These are phyloP conservation scores for Procambarus clarkii DNA, from an alignment of 1,140 invertebrate genomes.

Conservation along the genomic window DNA sequence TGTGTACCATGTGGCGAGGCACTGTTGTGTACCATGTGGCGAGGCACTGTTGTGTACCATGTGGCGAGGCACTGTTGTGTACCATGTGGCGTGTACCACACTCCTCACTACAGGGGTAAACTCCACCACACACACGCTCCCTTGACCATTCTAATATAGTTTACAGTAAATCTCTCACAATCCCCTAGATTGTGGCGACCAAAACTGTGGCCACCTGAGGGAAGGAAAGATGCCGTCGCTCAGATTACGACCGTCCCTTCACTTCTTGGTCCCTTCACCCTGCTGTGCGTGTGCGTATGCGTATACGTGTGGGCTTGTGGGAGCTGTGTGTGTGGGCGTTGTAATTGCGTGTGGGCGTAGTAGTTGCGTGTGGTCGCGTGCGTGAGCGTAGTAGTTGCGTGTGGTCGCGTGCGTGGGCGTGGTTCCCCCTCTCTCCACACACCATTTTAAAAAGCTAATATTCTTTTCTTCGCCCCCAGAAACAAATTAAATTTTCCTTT, in stretches of 20 bases:
- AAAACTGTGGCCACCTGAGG: not conserved
- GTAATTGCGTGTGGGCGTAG: not conserved
- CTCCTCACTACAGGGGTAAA: too few species aligned
- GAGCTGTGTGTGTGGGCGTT: not conserved
- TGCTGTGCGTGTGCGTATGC: constrained; percentile 1
- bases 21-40: too few species aligned
- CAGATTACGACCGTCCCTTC: not conserved
- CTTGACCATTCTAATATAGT: constrained; percentile 13
- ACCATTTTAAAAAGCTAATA: too few species aligned
- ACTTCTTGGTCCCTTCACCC: not conserved
- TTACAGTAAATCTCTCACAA: constrained; percentile 5
- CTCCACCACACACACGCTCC: not conserved
- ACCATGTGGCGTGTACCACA: too few species aligned
- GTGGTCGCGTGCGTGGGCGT: too few species aligned
- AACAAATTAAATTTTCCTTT: too few species aligned
- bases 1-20: too few species aligned
- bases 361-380: not conserved
- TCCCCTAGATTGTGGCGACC: not conserved
- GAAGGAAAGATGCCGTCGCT: not conserved
- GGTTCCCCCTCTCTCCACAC: too few species aligned
- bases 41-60: too few species aligned
- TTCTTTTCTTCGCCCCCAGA: too few species aligned
- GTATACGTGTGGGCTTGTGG: constrained; percentile 9
- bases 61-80: too few species aligned
- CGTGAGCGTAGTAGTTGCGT: not conserved